Base-by-base conservation (phyloP, 2,797 vertebrate genomes). In the Rhinogobio ventralis region DNA sequence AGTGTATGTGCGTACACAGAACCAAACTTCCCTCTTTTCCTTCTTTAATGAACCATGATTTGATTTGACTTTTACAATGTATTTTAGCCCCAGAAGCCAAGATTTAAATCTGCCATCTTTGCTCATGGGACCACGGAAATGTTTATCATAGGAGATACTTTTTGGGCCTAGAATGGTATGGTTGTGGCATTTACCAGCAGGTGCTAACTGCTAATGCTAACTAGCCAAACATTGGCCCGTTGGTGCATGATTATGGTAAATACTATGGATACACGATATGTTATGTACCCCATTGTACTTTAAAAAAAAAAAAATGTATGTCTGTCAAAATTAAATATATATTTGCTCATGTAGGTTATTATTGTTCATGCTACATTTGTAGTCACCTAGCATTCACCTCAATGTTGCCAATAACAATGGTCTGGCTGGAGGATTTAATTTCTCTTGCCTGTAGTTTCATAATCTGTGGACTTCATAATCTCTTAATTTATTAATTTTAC, bases 1-100 rank as follows among this genome's bases (percentile, higher is more conserved):
- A 66, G 60, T 55, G 10, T 79, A 30, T 83, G 67, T 80, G 64
- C 4, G 11, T n/a, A 28, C 62, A 62, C 55, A 30, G 20, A n/a
- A 13, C 36, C 15, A 78, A 62, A 42, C 39, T n/a, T 76, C 53
- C 53, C 1, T 3, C 1, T 62, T 62, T 62, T 42, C 25, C 33
- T 62, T 77, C 55, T 15, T 6, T 11, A 19, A 28, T 5, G 1
- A 7, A 62, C 17, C 53, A 11, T 62, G n/a, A 25, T 60, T n/a
- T 72, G 69, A 28, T 46, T 13, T 23, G 11, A 55, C 49, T 14
- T 74, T 20, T 33, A 75, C 15, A 17, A 30, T 73, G 15, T 19
- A 20, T 30, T 49, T 73, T 7, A 55, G 72, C 72, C 9, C 15
- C 46, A 28, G n/a, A 73, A 19, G 9, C 30, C 0, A 2, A 30